Conservation (phyloP, 1,140 invertebrate genomes). For the Drosophila pachea region DNA sequence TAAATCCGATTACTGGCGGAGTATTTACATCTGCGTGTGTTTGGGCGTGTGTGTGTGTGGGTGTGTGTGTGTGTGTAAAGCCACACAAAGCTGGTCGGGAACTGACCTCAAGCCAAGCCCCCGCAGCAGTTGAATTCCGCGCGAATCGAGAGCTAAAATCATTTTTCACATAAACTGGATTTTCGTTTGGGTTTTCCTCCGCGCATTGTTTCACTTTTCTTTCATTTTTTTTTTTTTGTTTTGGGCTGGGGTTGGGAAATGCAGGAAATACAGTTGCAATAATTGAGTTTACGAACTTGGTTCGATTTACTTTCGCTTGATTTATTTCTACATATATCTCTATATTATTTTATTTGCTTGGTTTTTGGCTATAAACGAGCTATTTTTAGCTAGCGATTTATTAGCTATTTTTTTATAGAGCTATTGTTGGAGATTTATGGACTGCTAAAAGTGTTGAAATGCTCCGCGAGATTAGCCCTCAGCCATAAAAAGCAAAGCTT, state of each 20-base stretch:
- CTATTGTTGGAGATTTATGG: conserved; percentile 13
- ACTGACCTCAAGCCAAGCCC: conserved; percentile 19
- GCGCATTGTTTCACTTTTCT: not conserved
- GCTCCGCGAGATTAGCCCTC: not conserved
- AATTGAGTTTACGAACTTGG: conserved; percentile 24
- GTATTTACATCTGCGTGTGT: not conserved
- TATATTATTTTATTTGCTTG: not conserved
- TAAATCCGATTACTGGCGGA: conserved; percentile 31
- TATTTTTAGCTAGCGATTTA: conserved; percentile 3
- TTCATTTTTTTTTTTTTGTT: conserved; percentile 2
- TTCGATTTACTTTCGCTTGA: not conserved
- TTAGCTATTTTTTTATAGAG: not conserved
- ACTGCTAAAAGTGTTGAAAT: conserved; percentile 6
- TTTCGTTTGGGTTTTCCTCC: not conserved
- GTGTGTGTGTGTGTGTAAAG: not conserved
- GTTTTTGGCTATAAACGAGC: conserved; percentile 6
- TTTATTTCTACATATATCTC: conserved; percentile 1
- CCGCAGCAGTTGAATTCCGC: not conserved
- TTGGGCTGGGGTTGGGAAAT: not conserved
- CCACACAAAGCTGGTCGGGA: conserved; percentile 14
- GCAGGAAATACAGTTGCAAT: conserved; percentile 22
- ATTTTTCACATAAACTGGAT: conserved; percentile 14
- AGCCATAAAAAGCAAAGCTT: not conserved
- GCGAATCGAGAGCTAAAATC: conserved; percentile 4
- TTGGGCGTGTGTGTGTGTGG: not conserved